Conservation (phyloP, 2,888 invertebrate genomes). For the Tenthredo notha region DNA sequence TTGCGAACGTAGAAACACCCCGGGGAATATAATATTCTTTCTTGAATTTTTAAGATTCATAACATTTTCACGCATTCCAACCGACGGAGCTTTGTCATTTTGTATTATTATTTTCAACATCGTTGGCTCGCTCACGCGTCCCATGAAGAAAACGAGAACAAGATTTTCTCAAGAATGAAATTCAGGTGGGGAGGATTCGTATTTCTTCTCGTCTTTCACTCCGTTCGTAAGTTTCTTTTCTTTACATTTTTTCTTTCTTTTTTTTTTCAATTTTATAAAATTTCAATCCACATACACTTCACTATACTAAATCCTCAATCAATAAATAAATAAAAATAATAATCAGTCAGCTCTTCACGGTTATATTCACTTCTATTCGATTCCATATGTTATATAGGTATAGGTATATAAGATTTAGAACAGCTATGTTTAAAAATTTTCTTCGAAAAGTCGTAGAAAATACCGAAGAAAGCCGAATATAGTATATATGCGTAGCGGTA, state of each 20-base stretch:
- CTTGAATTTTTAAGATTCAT: conserved; percentile 30
- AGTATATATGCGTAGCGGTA: neutral
- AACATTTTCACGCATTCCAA: conserved; percentile 27
- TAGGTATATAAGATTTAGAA: neutral
- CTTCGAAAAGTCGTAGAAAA: neutral
- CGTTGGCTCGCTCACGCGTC: conserved; percentile 2
- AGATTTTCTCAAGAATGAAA: conserved; percentile 35
- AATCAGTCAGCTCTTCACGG: neutral
- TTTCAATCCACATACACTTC: neutral
- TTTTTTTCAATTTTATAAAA: neutral
- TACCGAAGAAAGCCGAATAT: neutral
- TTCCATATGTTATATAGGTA: neutral
- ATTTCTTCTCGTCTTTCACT: conserved; percentile 34
- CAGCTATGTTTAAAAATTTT: neutral
- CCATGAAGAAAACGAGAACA: neutral
- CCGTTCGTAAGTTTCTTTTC: conserved; percentile 32
- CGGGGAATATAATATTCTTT: conserved; percentile 5
- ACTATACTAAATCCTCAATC: neutral
- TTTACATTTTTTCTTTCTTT: neutral
- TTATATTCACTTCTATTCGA: neutral
- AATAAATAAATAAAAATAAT: neutral
- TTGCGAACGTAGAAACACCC: conserved; percentile 13
- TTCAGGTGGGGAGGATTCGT: neutral
- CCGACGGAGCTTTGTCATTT: conserved; percentile 19
- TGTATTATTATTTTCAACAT: conserved; percentile 14